A percentile compares a stretch with the other conserved stretches of the same genome.
Conservation (phyloP, 2,888 invertebrate species). For the Hyalella azteca region DNA sequence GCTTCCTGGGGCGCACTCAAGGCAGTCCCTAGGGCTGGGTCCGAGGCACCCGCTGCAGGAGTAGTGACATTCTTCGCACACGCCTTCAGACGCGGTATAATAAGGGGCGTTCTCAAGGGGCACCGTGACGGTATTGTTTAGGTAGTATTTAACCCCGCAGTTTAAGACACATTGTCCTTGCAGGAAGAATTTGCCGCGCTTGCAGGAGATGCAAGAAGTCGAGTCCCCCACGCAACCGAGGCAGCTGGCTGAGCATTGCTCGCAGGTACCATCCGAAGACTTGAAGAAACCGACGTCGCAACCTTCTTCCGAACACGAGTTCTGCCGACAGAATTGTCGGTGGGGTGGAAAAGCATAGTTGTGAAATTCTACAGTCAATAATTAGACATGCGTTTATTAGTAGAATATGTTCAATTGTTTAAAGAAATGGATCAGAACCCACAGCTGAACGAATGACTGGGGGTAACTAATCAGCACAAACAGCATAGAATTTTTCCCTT, state of each 20-base stretch:
- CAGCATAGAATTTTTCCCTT: too few species aligned
- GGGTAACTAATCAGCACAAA: too few species aligned
- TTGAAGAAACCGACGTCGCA: slow-evolving; percentile 45
- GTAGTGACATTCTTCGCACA: slow-evolving; percentile 56
- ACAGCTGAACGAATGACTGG: too few species aligned
- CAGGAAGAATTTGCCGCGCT: slow-evolving; percentile 40
- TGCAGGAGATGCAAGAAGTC: slow-evolving; percentile 47
- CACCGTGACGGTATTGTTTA: slow-evolving; percentile 19
- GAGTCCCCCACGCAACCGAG: slow-evolving; percentile 42
- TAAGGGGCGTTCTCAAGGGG: not conserved
- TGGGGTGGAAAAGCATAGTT: not conserved
- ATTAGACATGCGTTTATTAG: too few species aligned
- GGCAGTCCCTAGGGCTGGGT: slow-evolving; percentile 48
- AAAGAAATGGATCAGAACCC: not conserved
- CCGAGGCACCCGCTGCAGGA: slow-evolving; percentile 53
- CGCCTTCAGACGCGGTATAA: slow-evolving; percentile 25
- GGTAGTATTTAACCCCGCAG: slow-evolving; percentile 51
- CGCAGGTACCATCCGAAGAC: slow-evolving; percentile 39
- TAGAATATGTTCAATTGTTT: not conserved
- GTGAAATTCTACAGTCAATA: too few species aligned
- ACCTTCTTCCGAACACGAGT: slow-evolving; percentile 40
- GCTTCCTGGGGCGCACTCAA: slow-evolving; percentile 43
- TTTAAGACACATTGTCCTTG: slow-evolving; percentile 51
- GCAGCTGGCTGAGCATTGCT: slow-evolving; percentile 40
- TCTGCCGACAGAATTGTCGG: slow-evolving; percentile 35